Percentiles rank a stretch among this genome's conserved stretches.
These are phyloP conservation scores for Erpobdella octoculata DNA, from an alignment of 2,888 invertebrate genomes.

Conservation along the genomic window DNA sequence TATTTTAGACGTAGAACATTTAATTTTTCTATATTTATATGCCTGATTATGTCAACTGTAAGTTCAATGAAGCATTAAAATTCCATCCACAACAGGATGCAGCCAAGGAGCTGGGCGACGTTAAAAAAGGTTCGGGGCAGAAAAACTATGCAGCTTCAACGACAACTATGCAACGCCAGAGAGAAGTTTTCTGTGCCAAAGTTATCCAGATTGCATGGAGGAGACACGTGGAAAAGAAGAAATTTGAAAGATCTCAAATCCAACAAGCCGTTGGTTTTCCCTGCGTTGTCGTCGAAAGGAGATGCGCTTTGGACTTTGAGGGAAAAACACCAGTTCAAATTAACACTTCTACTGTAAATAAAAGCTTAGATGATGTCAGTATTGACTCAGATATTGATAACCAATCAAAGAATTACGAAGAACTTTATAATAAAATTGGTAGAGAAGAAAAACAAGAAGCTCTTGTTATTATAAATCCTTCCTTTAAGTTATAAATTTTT, in stretches of 20 bases:
- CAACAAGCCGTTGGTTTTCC: not conserved
- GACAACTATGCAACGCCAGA: conserved; percentile 86
- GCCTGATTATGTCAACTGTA: not conserved
- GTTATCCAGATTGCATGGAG: conserved; percentile 69
- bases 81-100: conserved; percentile 52
- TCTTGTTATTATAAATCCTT: too few species aligned
- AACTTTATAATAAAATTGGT: too few species aligned
- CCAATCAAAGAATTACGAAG: too few species aligned
- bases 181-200: conserved; percentile 90
- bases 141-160: conserved; percentile 87
- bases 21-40: not conserved
- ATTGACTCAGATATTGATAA: too few species aligned
- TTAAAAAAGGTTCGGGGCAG: conserved; percentile 58
- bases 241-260: conserved; percentile 10
- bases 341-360: too few species aligned
- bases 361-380: too few species aligned
- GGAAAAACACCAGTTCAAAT: too few species aligned
- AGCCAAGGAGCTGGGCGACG: conserved; percentile 33
- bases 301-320: too few species aligned
- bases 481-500: too few species aligned
- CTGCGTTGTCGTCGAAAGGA: too few species aligned
- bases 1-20: too few species aligned
- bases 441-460: too few species aligned
- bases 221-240: conserved; percentile 29
- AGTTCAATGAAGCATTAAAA: not conserved